Percentiles rank a stretch among this genome's conserved stretches.
These are phyloP conservation scores for Sakesphorus luctuosus DNA, from an alignment of 2,113 vertebrate species.

Conservation along the genomic window DNA sequence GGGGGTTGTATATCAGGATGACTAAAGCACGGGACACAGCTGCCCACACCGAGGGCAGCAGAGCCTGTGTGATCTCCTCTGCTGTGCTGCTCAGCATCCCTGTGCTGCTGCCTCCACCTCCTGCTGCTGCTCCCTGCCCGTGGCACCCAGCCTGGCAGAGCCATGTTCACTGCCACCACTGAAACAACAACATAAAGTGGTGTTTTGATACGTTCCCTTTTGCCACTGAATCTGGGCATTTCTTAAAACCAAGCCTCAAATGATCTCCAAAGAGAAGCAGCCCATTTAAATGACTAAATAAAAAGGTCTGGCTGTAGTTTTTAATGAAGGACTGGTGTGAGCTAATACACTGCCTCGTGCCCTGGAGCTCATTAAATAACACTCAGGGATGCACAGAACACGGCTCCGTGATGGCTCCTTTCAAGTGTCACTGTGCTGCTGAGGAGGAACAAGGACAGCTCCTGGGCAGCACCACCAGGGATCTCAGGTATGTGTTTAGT, in stretches of 20 bases:
- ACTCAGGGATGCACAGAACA: neutral
- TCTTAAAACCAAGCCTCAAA: neutral
- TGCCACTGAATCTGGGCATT: neutral
- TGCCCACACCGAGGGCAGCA: rapidly evolving
- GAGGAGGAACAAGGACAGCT: neutral
- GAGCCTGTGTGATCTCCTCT: neutral
- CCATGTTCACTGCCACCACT: neutral
- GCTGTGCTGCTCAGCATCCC: neutral
- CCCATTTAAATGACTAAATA: neutral
- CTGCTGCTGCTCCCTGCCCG: neutral
- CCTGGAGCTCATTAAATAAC: neutral
- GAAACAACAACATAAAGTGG: rapidly evolving
- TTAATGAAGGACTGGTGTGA: neutral
- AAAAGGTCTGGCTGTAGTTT: neutral
- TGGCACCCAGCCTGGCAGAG: neutral
- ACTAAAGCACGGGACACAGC: neutral
- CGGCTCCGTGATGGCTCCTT: neutral
- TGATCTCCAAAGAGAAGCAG: neutral
- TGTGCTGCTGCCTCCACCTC: neutral
- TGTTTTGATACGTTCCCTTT: neutral
- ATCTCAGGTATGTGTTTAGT: neutral
- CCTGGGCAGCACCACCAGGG: neutral
- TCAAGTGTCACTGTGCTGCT: neutral
- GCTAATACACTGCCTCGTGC: neutral
- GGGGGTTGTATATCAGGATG: neutral